phyloP scores from a whole-genome alignment of 2,888 invertebrate species.

The Philereme vetulata region DNA sequence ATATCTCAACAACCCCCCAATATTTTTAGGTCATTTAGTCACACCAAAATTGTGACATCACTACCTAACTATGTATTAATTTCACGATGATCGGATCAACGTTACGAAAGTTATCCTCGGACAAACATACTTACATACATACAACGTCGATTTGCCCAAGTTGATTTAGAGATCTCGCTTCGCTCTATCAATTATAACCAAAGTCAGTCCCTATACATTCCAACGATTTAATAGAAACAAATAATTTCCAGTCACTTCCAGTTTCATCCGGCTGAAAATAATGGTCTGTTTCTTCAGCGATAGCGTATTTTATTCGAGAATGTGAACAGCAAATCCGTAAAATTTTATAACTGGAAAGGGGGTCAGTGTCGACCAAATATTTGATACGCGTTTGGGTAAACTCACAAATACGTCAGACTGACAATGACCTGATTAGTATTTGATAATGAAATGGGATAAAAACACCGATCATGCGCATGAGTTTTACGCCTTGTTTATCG shows the following conservation, averaged over 20 bases:
- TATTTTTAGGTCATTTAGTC: too few relatives aligned
- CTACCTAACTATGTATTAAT: too few relatives aligned
- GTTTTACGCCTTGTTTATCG: neutral
- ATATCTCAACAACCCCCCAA: too few relatives aligned
- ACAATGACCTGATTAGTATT: slow-evolving; percentile 47
- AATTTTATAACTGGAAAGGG: slow-evolving; percentile 23
- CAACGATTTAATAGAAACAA: neutral
- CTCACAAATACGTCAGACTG: slow-evolving; percentile 31
- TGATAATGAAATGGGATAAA: slow-evolving; percentile 16
- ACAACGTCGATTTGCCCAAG: too few relatives aligned
- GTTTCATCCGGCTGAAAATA: slow-evolving; percentile 11
- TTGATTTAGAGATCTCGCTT: too few relatives aligned
- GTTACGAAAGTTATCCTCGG: too few relatives aligned
- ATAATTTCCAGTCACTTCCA: slow-evolving; percentile 4
- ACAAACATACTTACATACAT: too few relatives aligned
- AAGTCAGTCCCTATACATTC: too few relatives aligned
- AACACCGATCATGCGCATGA: slow-evolving; percentile 3
- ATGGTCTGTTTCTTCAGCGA: slow-evolving; percentile 12
- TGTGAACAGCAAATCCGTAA: slow-evolving; percentile 3
- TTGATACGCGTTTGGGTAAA: slow-evolving; percentile 22
- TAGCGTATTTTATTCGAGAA: slow-evolving; percentile 13
- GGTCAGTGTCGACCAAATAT: slow-evolving; percentile 45
- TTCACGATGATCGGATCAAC: too few relatives aligned
- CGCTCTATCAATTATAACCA: too few relatives aligned
- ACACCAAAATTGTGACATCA: too few relatives aligned